Conservation (phyloP, 64 coral and sea anemone genomes). For the Platygyra sinensis region DNA sequence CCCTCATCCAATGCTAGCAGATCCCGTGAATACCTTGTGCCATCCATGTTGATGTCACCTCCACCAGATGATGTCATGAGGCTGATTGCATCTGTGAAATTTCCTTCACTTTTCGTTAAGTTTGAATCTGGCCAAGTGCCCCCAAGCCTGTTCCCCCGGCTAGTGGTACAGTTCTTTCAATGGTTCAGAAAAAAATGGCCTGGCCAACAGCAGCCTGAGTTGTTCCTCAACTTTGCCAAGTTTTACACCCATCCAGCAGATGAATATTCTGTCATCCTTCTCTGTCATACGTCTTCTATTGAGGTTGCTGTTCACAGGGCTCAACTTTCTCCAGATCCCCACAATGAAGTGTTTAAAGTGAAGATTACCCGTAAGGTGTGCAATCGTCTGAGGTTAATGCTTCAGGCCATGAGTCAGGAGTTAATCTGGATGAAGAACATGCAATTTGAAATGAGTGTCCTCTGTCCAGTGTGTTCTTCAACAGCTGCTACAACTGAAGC, state of each 20-base stretch:
- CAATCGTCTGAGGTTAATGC: not conserved
- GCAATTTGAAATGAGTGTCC: conserved; percentile 1
- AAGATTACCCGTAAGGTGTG: not conserved
- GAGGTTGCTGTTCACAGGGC: not conserved
- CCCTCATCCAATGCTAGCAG: not conserved
- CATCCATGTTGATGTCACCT: conserved; percentile 48
- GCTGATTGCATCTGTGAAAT: not conserved
- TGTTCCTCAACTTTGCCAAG: not conserved
- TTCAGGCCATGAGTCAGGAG: not conserved
- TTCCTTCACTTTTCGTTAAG: not conserved
- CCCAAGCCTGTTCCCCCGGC: not conserved
- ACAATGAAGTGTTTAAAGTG: too few species aligned
- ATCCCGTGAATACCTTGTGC: conserved; percentile 3
- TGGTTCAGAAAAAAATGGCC: not conserved
- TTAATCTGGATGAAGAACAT: not conserved
- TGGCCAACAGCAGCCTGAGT: not conserved
- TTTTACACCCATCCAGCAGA: not conserved
- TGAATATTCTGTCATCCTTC: not conserved
- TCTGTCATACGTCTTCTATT: not conserved
- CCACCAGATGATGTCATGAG: not conserved
- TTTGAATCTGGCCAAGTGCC: not conserved
- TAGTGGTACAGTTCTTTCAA: not conserved
- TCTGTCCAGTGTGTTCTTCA: not conserved
- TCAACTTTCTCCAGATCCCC: too few species aligned
- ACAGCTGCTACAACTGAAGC: too few species aligned